A percentile compares a stretch with the other conserved stretches of the same genome.
These are phyloP conservation scores for Enchytraeus crypticus DNA, from an alignment of 2,888 invertebrate genomes.

Conservation along the genomic window DNA sequence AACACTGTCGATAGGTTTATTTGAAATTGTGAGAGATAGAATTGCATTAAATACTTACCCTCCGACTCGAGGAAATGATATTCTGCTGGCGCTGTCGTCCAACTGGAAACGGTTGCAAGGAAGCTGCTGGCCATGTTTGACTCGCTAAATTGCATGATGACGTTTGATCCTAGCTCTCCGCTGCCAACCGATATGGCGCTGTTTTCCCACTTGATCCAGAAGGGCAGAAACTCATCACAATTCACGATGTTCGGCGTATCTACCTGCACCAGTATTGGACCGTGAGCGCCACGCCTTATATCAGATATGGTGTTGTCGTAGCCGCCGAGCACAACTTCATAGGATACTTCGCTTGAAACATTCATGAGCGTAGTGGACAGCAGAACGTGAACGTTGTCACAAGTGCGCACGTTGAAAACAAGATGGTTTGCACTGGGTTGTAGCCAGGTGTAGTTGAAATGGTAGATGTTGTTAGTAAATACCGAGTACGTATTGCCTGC, in stretches of 20 bases:
- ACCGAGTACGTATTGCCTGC: too few species aligned
- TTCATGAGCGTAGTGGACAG: background rate
- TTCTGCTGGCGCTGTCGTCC: background rate
- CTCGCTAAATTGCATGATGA: background rate
- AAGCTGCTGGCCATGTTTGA: background rate
- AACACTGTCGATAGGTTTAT: too few species aligned
- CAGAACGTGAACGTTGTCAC: conserved; percentile 1
- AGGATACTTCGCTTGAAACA: background rate
- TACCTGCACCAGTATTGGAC: background rate
- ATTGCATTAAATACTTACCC: too few species aligned
- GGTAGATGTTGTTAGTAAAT: too few species aligned
- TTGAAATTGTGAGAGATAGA: too few species aligned
- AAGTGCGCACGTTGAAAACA: background rate
- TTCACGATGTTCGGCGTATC: conserved; percentile 6
- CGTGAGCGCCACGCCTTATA: background rate
- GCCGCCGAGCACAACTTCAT: conserved; percentile 5
- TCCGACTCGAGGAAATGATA: conserved; percentile 1
- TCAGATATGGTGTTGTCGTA: background rate
- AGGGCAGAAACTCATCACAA: background rate
- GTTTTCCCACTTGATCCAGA: conserved; percentile 8
- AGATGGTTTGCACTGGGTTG: background rate
- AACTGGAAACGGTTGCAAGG: background rate
- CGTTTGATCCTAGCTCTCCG: background rate
- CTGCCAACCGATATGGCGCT: background rate
- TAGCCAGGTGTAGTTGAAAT: too few species aligned